Conservation (phyloP, 2,797 vertebrate species). For the Scleropages formosus region DNA sequence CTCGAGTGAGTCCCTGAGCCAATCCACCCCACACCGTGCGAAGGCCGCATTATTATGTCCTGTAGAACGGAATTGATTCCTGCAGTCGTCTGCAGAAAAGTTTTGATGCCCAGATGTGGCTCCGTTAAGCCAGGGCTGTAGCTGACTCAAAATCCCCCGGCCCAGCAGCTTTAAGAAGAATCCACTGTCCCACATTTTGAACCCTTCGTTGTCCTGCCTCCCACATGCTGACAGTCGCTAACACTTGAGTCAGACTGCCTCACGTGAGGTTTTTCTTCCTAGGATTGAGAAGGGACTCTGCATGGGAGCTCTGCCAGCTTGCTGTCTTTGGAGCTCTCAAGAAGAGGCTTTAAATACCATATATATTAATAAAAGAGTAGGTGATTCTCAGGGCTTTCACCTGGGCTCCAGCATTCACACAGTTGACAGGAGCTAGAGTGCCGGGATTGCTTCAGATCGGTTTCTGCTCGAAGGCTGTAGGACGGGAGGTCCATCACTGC, state of each 20-base stretch:
- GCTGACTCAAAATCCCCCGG: not conserved
- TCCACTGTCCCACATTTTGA: not conserved
- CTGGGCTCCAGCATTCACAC: too few species aligned
- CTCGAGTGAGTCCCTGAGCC: not conserved
- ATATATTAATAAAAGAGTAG: not conserved
- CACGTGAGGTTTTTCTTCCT: not conserved
- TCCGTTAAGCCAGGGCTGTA: slow-evolving; percentile 18
- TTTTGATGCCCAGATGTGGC: not conserved
- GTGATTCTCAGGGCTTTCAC: too few species aligned
- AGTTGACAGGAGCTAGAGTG: too few species aligned
- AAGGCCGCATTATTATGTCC: slow-evolving; percentile 7
- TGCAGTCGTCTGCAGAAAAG: slow-evolving; percentile 12
- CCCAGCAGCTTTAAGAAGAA: too few species aligned
- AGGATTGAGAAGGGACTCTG: not conserved
- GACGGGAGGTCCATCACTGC: too few species aligned
- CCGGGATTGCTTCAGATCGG: too few species aligned
- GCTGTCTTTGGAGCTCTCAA: not conserved
- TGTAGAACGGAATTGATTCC: slow-evolving; percentile 6
- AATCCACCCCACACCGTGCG: too few species aligned
- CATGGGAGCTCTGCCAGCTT: not conserved
- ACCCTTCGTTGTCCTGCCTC: too few species aligned
- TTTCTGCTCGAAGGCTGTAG: too few species aligned
- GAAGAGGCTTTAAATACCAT: not conserved
- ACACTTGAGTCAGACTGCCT: not conserved
- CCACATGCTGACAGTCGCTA: not conserved